Evolutionary conservation across 2,888 invertebrate genomes (phyloP).

Genomic region (Macrosoma leucophasiata): DNA sequence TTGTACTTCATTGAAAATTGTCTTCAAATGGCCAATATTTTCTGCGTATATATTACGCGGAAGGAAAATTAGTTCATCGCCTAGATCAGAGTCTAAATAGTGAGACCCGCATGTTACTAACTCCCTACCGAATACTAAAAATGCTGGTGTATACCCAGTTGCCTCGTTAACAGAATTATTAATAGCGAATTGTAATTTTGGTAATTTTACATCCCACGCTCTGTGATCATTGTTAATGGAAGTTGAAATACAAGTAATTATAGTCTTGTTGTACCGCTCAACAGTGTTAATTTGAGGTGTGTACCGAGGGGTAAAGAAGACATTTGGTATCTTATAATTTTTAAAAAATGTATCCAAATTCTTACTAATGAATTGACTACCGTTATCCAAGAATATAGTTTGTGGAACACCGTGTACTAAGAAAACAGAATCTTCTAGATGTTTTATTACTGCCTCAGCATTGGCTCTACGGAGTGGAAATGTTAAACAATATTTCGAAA

Average conservation of each 20-base stretch:
- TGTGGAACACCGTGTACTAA: too few relatives aligned
- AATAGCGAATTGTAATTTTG: conserved; percentile 11
- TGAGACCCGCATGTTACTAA: conserved; percentile 18
- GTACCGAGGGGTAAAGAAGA: conserved; percentile 13
- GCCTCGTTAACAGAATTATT: conserved; percentile 11
- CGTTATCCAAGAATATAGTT: too few relatives aligned
- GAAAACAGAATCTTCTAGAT: too few relatives aligned
- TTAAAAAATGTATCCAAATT: conserved; percentile 5
- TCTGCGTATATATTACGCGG: conserved; percentile 19
- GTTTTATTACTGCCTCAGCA: too few relatives aligned
- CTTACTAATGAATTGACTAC: too few relatives aligned
- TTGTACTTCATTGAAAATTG: conserved; percentile 19
- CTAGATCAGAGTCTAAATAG: conserved; percentile 11
- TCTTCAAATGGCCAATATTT: not conserved
- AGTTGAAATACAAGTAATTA: conserved; percentile 11
- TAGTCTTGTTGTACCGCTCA: conserved; percentile 13
- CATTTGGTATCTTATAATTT: conserved; percentile 10
- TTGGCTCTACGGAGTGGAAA: too few relatives aligned
- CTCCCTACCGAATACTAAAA: conserved; percentile 21
- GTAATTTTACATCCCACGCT: conserved; percentile 8
- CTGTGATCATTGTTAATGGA: conserved; percentile 10
- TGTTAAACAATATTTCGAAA: too few relatives aligned
- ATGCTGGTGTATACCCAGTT: conserved; percentile 20
- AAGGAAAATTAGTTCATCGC: conserved; percentile 16
- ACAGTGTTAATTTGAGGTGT: conserved; percentile 11